Conservation (phyloP, 2,888 invertebrate species). For the Cyrtodaria siliqua region DNA sequence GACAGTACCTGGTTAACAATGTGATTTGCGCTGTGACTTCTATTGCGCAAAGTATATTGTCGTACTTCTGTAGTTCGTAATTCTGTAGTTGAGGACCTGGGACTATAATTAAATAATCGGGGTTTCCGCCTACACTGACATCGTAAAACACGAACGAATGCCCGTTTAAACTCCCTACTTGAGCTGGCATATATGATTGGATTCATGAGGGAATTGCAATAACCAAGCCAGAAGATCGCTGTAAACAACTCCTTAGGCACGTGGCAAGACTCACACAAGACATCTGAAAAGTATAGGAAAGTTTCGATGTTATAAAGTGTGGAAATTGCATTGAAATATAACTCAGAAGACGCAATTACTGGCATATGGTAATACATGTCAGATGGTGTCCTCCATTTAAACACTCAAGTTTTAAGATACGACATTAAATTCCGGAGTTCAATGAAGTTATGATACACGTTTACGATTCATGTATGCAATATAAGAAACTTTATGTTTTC, state of each 20-base stretch:
- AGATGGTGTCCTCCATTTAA: too few species aligned
- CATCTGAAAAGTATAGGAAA: too few species aligned
- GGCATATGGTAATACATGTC: too few species aligned
- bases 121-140: constrained; percentile 74
- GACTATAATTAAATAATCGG: constrained; percentile 22
- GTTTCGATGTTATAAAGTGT: too few species aligned
- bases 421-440: too few species aligned
- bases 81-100: constrained; percentile 15
- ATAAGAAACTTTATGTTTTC: too few species aligned
- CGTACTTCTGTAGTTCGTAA: constrained; percentile 12
- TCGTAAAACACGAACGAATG: constrained; percentile 87
- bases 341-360: too few species aligned
- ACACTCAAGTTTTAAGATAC: too few species aligned
- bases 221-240: constrained; percentile 90
- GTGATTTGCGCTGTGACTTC: not conserved
- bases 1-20: not conserved
- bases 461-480: too few species aligned
- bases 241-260: constrained; percentile 87
- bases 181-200: constrained; percentile 90
- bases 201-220: constrained; percentile 90
- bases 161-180: constrained; percentile 87
- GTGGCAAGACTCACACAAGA: constrained; percentile 87
- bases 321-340: too few species aligned
- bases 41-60: constrained; percentile 1
- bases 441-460: too few species aligned